phyloP scores from a whole-genome alignment of 2,888 invertebrate species.

The Brenthis daphne region DNA sequence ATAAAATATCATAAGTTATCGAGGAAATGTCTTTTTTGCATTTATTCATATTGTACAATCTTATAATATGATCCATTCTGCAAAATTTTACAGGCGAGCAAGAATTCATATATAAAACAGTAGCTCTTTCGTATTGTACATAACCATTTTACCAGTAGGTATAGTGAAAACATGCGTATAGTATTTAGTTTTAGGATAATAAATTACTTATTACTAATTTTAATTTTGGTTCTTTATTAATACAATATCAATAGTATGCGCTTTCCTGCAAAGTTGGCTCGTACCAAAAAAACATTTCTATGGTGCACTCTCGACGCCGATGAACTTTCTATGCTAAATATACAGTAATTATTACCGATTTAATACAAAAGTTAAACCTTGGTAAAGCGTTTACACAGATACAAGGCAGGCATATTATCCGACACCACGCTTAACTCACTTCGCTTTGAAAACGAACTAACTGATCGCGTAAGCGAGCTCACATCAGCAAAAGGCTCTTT shows the following conservation, averaged over 20 bases:
- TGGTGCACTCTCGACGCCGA: constrained; percentile 77
- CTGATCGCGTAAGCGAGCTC: constrained; percentile 12
- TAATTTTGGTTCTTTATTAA: constrained; percentile 83
- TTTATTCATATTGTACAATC: constrained; percentile 83
- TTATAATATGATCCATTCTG: constrained; percentile 82
- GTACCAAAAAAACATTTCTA: constrained; percentile 65
- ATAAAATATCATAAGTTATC: constrained; percentile 47
- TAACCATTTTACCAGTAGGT: constrained; percentile 79
- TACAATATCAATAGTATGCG: constrained; percentile 82
- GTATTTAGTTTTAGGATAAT: constrained; percentile 82
- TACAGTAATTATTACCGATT: constrained; percentile 61
- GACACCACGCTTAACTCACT: constrained; percentile 47
- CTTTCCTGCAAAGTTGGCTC: constrained; percentile 79
- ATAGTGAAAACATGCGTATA: constrained; percentile 84
- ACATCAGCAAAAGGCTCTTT: constrained; percentile 15
- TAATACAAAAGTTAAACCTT: constrained; percentile 68
- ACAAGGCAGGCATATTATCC: constrained; percentile 71
- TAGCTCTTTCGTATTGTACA: constrained; percentile 82
- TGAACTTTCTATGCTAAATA: constrained; percentile 80
- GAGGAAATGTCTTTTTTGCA: constrained; percentile 83
- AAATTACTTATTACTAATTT: constrained; percentile 82
- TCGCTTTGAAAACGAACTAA: constrained; percentile 38
- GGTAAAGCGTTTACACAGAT: constrained; percentile 73
- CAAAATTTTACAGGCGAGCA: constrained; percentile 83
- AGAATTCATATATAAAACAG: constrained; percentile 83